Conservation (phyloP, 2,113 vertebrate species). For the Caranx ignobilis region DNA sequence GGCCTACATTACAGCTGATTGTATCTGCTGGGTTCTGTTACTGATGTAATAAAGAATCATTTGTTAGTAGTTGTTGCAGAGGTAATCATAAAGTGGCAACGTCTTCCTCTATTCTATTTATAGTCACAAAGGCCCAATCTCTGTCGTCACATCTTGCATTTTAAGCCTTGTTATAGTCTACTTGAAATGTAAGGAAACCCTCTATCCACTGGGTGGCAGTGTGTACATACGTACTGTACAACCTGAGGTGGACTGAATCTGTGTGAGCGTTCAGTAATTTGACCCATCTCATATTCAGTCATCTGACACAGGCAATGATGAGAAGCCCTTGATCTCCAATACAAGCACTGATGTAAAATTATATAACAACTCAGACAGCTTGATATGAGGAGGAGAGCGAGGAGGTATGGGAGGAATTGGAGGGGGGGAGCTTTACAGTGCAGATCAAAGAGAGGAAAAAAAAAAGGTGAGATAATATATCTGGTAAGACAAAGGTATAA, state of each 20-base stretch:
- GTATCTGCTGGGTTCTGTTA: too few relatives aligned
- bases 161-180: accelerated
- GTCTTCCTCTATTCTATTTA: neutral
- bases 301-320: conserved; percentile 46
- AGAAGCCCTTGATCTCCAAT: conserved; percentile 53
- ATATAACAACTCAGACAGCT: conserved; percentile 37
- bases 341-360: conserved; percentile 46
- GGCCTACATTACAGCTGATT: neutral
- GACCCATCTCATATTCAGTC: conserved; percentile 27
- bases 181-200: conserved; percentile 6
- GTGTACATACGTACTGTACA: conserved; percentile 6
- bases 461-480: conserved; percentile 38
- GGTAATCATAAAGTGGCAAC: neutral
- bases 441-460: conserved; percentile 43
- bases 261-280: neutral
- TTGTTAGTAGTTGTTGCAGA: neutral
- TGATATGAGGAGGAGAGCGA: neutral
- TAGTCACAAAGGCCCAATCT: neutral
- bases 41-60: too few relatives aligned
- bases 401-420: too few relatives aligned
- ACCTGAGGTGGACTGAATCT: neutral
- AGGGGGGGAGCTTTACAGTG: conserved; percentile 13
- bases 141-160: neutral
- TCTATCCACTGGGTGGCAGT: conserved; percentile 54
- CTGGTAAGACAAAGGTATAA: conserved; percentile 44